Percentiles rank a stretch among this genome's conserved stretches.
Evolutionary conservation across 2,888 invertebrate genomes (phyloP).

Genomic region (Laothoe populi): DNA sequence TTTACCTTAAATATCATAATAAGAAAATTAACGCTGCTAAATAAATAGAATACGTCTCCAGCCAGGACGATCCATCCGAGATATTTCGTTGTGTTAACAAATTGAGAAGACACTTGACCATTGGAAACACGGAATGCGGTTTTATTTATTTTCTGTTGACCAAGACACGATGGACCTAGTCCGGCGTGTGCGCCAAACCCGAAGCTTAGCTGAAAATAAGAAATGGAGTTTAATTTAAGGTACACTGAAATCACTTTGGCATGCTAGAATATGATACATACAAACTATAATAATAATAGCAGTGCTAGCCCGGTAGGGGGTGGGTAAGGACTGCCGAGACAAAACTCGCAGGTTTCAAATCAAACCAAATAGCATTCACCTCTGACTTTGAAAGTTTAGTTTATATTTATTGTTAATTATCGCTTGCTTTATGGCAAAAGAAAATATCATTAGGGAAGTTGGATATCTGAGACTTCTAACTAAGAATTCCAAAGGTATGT

Average conservation of each 20-base stretch:
- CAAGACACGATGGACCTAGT: conserved; percentile 56
- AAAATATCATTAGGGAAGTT: no score
- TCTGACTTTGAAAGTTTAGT: no score
- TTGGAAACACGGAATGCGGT: neutral
- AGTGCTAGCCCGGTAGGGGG: no score
- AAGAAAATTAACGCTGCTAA: conserved; percentile 50
- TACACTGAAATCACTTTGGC: neutral
- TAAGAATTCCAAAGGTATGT: no score
- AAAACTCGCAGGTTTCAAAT: no score
- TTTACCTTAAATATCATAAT: conserved; percentile 53
- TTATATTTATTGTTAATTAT: no score
- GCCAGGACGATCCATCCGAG: conserved; percentile 56
- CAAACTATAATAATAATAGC: no score
- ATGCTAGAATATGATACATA: no score
- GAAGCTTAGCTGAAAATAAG: conserved; percentile 58
- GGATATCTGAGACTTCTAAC: no score
- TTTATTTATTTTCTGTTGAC: conserved; percentile 28
- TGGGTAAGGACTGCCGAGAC: no score
- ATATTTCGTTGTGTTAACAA: conserved; percentile 45
- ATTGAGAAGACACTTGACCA: conserved; percentile 29
- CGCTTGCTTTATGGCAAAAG: no score
- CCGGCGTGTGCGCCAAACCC: conserved; percentile 68
- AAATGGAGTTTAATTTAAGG: neutral
- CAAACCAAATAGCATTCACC: no score
- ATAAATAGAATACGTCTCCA: conserved; percentile 50